phyloP scores from a whole-genome alignment of 2,113 vertebrate genomes.

The Columba janthina region DNA sequence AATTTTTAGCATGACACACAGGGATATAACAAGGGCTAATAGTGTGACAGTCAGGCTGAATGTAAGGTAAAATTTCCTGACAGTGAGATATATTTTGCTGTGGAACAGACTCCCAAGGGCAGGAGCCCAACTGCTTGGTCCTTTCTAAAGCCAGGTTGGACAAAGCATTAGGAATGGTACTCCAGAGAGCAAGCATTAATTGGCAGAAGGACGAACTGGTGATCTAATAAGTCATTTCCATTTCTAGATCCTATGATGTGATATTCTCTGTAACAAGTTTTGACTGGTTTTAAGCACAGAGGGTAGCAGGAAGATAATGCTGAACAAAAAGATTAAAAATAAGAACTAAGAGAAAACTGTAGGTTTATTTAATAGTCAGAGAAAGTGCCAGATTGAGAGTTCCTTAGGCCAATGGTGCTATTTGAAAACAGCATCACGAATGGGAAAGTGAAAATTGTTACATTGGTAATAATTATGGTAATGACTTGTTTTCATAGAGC shows the following conservation, averaged over 20 bases:
- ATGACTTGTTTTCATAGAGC: not conserved
- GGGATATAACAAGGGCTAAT: conserved; percentile 43
- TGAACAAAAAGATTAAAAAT: not conserved
- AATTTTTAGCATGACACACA: conserved; percentile 1
- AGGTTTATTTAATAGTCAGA: not conserved
- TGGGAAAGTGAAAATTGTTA: not conserved
- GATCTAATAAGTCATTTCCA: not conserved
- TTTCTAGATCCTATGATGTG: not conserved
- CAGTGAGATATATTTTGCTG: conserved; percentile 3
- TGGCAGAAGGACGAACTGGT: not conserved
- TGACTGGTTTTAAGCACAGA: not conserved
- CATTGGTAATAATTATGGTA: not conserved
- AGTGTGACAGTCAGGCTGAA: conserved; percentile 23
- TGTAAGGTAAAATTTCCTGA: conserved; percentile 2
- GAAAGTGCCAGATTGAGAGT: not conserved
- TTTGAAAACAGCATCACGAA: not conserved
- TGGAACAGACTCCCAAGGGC: not conserved
- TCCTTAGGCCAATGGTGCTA: not conserved
- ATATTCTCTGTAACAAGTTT: not conserved
- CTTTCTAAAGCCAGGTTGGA: not conserved
- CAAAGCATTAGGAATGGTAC: not conserved
- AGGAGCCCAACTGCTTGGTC: not conserved
- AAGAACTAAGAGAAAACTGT: not conserved
- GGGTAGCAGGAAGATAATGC: not conserved
- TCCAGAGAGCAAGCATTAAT: not conserved